A percentile compares a stretch with the other conserved stretches of the same genome.
Conservation (phyloP, 2,113 vertebrate species). For the Uria lomvia region DNA sequence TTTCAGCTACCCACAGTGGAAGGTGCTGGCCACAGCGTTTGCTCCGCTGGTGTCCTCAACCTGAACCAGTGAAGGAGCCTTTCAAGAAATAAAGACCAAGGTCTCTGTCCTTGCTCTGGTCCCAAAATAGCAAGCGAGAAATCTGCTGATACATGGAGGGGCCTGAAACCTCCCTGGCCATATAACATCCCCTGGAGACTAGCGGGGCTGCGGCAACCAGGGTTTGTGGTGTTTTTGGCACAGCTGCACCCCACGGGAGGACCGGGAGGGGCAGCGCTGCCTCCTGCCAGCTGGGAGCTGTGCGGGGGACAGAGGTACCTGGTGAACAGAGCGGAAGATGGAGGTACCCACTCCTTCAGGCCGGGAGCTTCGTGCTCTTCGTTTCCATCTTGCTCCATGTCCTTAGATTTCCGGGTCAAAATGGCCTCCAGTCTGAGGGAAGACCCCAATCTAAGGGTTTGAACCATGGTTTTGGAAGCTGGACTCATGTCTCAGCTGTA, state of each 20-base stretch:
- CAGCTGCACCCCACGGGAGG: not conserved
- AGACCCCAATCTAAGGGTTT: not conserved
- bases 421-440: not conserved
- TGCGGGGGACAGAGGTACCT: not conserved
- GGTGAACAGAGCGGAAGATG: rapidly evolving
- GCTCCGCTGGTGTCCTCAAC: not conserved
- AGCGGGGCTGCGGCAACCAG: not conserved
- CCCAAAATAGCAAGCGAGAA: rapidly evolving
- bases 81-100: not conserved
- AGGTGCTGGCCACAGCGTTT: not conserved
- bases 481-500: rapidly evolving
- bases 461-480: not conserved
- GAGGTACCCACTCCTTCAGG: rapidly evolving
- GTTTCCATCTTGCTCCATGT: not conserved
- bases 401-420: not conserved
- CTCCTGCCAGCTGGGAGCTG: not conserved
- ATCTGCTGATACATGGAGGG: not conserved
- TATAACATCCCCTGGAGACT: not conserved
- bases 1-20: not conserved
- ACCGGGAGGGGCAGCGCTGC: not conserved
- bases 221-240: not conserved
- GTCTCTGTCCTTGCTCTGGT: not conserved
- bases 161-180: not conserved
- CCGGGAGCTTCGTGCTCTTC: not conserved
- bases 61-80: not conserved